Evolutionary conservation across 2,113 vertebrate genomes (phyloP), one percentile per base, ranked within the genome.

Genomic region (Ammospiza caudacuta): DNA sequence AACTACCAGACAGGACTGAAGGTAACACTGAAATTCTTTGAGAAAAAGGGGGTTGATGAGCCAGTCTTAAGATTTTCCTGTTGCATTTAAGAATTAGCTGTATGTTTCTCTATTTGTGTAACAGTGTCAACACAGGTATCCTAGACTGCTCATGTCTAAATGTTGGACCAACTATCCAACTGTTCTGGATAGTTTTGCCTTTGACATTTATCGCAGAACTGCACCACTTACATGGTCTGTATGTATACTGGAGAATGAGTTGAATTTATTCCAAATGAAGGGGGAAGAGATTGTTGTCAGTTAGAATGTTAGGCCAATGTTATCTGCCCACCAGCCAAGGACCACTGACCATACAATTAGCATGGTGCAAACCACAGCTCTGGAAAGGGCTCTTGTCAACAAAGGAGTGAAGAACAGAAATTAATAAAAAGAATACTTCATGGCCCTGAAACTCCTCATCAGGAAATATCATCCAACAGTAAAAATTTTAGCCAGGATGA

Each of bases 1-100:
- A 98, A 95, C 97, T 97, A 64, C 88, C 97, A 0, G 98, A 99
- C 83, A 98, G 98, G 78, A 94, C 96, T 5, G 98, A 99, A 97
- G 98, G 98, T 99, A 97, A 74, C 33, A 12, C 8, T 13, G 0
- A 17, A 11, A 5, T 39, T 39, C 29, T 72, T 25, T 22, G 43
- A 35, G 20, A 20, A 62, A 91, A 62, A 17, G 3, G 11, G 6
- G 39, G 66, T 57, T 52, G 31, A 23, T 67, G 52, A 49, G 11
- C 8, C 8, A 39, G 5, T 28, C 1, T 57, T 52, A 25, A 33
- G 59, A 39, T 81, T 52, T 23, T 35, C 22, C 15, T 9, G 16
- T 35, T 61, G n/a, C 33, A 33, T 64, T 58, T 63, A 68, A 49
- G 61, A 9, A 78, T 63, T 54, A n/a, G 9, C 20, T 44, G 11